phyloP scores from a whole-genome alignment of 92 coral and sea anemone species.

The Actinernus sp. region DNA sequence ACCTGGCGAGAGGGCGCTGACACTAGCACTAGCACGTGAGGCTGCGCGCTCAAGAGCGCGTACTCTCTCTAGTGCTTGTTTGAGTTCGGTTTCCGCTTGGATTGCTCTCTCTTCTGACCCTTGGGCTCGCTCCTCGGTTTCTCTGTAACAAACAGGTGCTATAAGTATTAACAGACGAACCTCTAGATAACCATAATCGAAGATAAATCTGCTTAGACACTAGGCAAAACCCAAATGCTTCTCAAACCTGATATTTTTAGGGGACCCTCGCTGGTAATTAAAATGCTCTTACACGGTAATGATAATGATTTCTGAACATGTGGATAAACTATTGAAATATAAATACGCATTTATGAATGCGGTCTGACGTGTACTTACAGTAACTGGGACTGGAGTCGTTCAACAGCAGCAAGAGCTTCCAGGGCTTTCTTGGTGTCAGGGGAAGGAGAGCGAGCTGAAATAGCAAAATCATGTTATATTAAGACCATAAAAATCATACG shows the following conservation, averaged over 20 bases:
- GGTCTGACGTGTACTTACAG: constrained; percentile 93
- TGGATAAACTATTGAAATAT: background rate
- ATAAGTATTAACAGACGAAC: too few relatives aligned
- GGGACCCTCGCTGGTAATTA: too few relatives aligned
- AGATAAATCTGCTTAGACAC: too few relatives aligned
- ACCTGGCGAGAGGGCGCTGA: constrained; percentile 43
- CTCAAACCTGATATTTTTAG: too few relatives aligned
- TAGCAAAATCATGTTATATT: too few relatives aligned
- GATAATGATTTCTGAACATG: too few relatives aligned
- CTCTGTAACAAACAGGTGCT: constrained; percentile 60
- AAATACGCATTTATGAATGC: background rate
- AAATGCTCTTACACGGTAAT: too few relatives aligned
- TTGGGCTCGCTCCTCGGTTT: constrained; percentile 96
- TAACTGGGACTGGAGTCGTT: constrained; percentile 84
- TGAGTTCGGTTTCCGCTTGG: constrained; percentile 91
- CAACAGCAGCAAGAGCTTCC: constrained; percentile 95
- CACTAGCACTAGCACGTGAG: constrained; percentile 86
- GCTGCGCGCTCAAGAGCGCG: constrained; percentile 98
- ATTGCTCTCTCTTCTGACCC: constrained; percentile 91
- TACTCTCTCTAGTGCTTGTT: constrained; percentile 91
- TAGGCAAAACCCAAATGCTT: too few relatives aligned
- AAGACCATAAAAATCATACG: too few relatives aligned
- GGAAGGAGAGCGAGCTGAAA: constrained; percentile 81
- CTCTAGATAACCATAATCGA: too few relatives aligned
- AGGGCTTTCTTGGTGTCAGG: constrained; percentile 87